Evolutionary conservation across 2,888 invertebrate species (phyloP).

Genomic region (Patella pellucida): DNA sequence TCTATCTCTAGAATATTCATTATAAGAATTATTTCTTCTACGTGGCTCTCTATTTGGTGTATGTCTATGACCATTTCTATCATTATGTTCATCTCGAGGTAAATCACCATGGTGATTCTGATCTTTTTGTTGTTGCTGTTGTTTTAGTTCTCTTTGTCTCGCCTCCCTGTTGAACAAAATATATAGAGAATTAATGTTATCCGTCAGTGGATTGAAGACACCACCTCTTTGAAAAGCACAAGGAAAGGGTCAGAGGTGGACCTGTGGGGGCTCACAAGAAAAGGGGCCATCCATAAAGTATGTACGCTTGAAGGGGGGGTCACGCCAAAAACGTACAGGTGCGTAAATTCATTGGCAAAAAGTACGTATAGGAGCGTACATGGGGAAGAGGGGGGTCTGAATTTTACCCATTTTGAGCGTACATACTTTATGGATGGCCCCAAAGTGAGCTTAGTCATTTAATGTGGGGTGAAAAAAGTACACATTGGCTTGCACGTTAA

Average conservation of each 20-base stretch:
- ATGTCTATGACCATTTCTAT: neutral
- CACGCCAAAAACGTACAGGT: no score
- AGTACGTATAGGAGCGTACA: no score
- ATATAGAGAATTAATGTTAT: neutral
- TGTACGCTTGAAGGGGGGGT: neutral
- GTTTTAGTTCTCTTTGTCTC: slow-evolving; percentile 7
- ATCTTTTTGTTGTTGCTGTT: neutral
- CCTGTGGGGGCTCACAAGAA: slow-evolving; percentile 1
- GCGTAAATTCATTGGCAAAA: no score
- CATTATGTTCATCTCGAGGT: neutral
- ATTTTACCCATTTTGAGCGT: no score
- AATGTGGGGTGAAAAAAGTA: no score
- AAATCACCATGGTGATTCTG: neutral
- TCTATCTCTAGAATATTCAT: neutral
- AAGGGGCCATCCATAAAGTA: no score
- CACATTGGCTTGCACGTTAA: no score
- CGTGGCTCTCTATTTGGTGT: neutral
- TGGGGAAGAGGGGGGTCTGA: no score
- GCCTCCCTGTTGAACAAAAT: neutral
- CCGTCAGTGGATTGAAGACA: slow-evolving; percentile 6
- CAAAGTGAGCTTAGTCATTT: no score
- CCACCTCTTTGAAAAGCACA: neutral
- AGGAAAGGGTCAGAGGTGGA: neutral
- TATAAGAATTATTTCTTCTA: slow-evolving; percentile 8
- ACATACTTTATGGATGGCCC: no score